phyloP scores from a whole-genome alignment of 2,888 invertebrate species.

The Deroplatys truncata region DNA sequence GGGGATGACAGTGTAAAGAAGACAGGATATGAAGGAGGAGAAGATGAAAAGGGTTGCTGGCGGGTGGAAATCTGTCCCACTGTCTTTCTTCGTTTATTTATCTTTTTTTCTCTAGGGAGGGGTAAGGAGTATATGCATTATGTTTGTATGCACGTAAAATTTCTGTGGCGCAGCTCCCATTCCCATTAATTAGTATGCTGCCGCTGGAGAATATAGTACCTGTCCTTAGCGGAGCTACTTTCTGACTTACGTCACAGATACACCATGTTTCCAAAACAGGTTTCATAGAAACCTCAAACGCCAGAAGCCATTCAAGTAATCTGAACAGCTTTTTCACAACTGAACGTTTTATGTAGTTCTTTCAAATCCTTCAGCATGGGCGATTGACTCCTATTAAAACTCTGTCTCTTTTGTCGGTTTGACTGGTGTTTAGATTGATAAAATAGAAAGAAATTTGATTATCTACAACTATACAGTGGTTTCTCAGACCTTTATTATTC shows the following conservation, averaged over 20 bases:
- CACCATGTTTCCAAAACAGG: neutral
- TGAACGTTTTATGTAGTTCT: too few relatives aligned
- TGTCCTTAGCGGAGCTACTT: neutral
- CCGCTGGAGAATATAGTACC: neutral
- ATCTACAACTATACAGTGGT: too few relatives aligned
- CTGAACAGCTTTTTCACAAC: too few relatives aligned
- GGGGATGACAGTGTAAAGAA: neutral
- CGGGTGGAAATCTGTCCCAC: neutral
- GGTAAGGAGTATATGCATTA: neutral
- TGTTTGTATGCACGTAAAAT: neutral
- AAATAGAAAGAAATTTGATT: too few relatives aligned
- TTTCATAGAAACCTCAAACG: neutral
- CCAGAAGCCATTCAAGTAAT: too few relatives aligned
- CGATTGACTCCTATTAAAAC: too few relatives aligned
- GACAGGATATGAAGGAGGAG: neutral
- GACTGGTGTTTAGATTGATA: too few relatives aligned
- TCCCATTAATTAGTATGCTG: neutral
- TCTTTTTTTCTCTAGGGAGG: neutral
- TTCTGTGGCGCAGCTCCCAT: neutral
- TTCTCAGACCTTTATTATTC: too few relatives aligned
- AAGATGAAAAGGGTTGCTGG: neutral
- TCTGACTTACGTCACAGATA: neutral
- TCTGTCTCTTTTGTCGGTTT: too few relatives aligned
- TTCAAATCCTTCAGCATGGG: too few relatives aligned
- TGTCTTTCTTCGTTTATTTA: neutral